Evolutionary conservation across 2,113 vertebrate species (phyloP).

Genomic region (Ancistrus triradiatus): DNA sequence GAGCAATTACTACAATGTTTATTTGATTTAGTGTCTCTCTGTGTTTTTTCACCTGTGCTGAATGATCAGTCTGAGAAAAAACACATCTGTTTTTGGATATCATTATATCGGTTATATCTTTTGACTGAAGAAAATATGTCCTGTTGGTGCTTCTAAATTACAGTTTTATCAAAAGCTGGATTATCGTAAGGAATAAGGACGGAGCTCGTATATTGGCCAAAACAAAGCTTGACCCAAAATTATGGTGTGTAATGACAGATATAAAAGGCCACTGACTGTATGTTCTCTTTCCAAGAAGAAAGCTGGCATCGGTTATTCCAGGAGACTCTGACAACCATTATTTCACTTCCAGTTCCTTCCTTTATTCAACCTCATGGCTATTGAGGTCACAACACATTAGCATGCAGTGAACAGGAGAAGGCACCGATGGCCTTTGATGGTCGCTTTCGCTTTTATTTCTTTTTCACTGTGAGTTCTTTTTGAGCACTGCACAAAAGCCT

Average conservation of each 20-base stretch:
- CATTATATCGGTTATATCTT: not conserved
- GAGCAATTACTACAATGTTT: constrained; percentile 56
- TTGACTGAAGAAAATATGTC: constrained; percentile 3
- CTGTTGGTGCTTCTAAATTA: constrained; percentile 4
- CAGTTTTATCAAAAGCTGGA: not conserved
- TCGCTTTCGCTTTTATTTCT: constrained; percentile 55
- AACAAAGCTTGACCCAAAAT: not conserved
- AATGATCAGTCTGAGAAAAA: constrained; percentile 16
- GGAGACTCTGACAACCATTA: constrained; percentile 31
- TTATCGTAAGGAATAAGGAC: no score
- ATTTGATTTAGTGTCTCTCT: constrained; percentile 49
- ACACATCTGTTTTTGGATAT: not conserved
- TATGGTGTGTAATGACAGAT: not conserved
- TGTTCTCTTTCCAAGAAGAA: constrained; percentile 8
- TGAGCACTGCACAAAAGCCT: constrained; percentile 61
- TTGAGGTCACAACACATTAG: constrained; percentile 42
- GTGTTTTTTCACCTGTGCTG: constrained; percentile 5
- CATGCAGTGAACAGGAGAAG: constrained; percentile 28
- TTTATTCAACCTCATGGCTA: constrained; percentile 35
- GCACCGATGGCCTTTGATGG: constrained; percentile 58
- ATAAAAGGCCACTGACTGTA: not conserved
- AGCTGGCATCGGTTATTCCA: constrained; percentile 16
- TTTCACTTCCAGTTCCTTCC: constrained; percentile 16
- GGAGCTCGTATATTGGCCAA: not conserved
- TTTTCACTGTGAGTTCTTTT: constrained; percentile 58